Conservation (phyloP, 1,140 invertebrate species). For the Hyles euphorbiae region DNA sequence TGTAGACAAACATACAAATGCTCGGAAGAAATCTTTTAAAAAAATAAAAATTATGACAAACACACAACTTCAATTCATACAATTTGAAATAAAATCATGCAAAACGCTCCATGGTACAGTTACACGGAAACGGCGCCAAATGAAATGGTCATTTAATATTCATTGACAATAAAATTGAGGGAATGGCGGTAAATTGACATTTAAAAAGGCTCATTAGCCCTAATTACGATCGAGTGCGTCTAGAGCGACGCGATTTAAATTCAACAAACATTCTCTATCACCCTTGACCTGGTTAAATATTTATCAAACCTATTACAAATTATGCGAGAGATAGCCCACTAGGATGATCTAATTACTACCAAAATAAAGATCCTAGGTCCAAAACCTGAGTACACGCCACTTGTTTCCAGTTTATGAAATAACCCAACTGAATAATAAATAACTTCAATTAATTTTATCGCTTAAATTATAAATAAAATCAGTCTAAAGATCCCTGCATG, state of each 20-base stretch:
- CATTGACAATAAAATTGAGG: conserved; percentile 5
- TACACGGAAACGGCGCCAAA: neutral
- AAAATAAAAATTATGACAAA: neutral
- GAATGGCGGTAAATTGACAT: conserved; percentile 6
- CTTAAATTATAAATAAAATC: too few relatives aligned
- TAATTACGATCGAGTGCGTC: conserved; percentile 3
- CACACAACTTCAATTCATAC: neutral
- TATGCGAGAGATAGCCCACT: too few relatives aligned
- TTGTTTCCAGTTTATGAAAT: too few relatives aligned
- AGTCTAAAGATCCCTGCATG: too few relatives aligned
- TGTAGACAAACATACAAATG: too few relatives aligned
- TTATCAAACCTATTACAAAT: too few relatives aligned
- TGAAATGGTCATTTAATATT: conserved; percentile 4
- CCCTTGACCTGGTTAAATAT: neutral
- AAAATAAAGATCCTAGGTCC: too few relatives aligned
- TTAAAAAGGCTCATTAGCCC: conserved; percentile 7
- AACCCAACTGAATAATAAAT: too few relatives aligned
- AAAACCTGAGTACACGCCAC: too few relatives aligned
- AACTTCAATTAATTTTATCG: too few relatives aligned
- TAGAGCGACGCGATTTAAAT: conserved; percentile 1
- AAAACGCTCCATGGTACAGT: neutral
- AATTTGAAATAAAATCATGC: neutral
- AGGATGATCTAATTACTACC: too few relatives aligned
- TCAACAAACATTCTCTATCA: neutral
- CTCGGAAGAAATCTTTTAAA: too few relatives aligned